Conservation (phyloP, 2,113 vertebrate genomes). For the Caranx ignobilis region DNA sequence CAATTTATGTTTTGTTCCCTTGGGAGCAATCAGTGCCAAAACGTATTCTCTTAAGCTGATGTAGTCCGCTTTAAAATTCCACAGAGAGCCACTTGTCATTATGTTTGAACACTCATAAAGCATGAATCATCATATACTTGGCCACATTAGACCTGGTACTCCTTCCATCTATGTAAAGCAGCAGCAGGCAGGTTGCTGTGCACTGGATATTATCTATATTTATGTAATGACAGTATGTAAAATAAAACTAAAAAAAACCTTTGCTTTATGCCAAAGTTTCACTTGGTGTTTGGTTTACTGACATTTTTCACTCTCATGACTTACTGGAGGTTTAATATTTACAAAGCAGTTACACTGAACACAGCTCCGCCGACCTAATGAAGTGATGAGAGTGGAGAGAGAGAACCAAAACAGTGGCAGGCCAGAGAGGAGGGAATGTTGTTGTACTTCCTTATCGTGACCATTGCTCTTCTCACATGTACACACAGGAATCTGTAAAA, state of each 20-base stretch:
- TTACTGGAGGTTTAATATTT: background rate
- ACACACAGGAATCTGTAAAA: background rate
- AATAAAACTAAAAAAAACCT: background rate
- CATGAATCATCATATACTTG: conserved; percentile 4
- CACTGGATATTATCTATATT: background rate
- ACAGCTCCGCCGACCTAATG: background rate
- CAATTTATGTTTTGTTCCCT: background rate
- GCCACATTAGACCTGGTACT: background rate
- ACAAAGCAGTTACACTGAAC: background rate
- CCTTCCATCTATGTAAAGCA: background rate
- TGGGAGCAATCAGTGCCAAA: background rate
- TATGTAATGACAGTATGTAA: background rate
- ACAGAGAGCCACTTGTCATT: background rate
- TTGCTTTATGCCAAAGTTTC: no score
- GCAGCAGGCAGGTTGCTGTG: background rate
- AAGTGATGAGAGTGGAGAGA: background rate
- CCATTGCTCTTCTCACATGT: background rate
- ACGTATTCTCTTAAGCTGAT: conserved; percentile 1
- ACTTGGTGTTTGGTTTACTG: background rate
- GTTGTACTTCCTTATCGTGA: no score
- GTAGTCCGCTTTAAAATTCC: background rate
- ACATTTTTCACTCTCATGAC: no score
- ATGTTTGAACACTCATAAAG: background rate
- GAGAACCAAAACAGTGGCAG: background rate
- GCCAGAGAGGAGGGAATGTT: background rate